Evolutionary conservation across 2,797 vertebrate genomes (phyloP).

Genomic region (Eulemur rubriventer): DNA sequence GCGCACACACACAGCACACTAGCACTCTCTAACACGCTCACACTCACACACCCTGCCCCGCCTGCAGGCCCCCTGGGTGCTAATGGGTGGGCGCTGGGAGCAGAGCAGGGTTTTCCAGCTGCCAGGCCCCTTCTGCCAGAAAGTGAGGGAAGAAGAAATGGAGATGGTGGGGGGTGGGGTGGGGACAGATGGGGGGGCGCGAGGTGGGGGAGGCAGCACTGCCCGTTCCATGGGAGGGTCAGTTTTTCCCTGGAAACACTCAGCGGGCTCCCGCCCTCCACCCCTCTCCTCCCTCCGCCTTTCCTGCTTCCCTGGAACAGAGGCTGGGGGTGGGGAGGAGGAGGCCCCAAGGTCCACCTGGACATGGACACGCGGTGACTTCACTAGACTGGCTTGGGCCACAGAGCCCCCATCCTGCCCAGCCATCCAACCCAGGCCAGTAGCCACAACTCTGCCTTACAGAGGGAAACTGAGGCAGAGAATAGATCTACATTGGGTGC

Average conservation of each 20-base stretch:
- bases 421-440: background rate
- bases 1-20: too few relatives aligned
- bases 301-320: constrained; percentile 55
- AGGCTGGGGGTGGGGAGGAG: background rate
- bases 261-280: background rate
- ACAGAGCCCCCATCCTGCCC: background rate
- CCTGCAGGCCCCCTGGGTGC: background rate
- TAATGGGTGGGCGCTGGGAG: background rate
- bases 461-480: background rate
- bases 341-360: background rate
- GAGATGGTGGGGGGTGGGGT: background rate
- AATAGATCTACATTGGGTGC: background rate
- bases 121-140: constrained; percentile 47
- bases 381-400: background rate
- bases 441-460: background rate
- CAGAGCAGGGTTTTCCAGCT: constrained; percentile 22
- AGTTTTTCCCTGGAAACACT: constrained; percentile 73
- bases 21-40: too few relatives aligned
- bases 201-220: background rate
- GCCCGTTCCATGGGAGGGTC: constrained; percentile 26
- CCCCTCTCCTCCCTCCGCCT: background rate
- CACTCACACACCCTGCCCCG: background rate
- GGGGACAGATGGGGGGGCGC: background rate
- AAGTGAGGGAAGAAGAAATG: background rate
- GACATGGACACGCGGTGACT: background rate